phyloP scores from a whole-genome alignment of 2,113 vertebrate species.

The Platysternon megacephalum region DNA sequence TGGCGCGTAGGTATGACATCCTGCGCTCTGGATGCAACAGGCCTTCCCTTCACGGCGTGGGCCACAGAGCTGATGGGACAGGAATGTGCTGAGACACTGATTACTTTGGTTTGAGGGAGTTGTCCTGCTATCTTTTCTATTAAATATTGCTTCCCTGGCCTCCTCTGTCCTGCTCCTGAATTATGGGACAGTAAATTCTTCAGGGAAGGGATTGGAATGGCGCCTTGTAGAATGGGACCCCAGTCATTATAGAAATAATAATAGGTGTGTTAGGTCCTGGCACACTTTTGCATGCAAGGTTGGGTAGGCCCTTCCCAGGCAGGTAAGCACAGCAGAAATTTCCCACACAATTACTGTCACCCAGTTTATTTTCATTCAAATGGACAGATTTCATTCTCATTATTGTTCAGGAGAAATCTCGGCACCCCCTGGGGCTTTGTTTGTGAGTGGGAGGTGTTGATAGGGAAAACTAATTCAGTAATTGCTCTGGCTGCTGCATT shows the following conservation, averaged over 20 bases:
- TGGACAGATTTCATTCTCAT: background rate
- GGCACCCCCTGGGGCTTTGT: constrained; percentile 1
- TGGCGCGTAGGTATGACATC: too few species aligned
- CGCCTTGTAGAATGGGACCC: background rate
- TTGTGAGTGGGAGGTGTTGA: constrained; percentile 20
- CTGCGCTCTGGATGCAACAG: background rate
- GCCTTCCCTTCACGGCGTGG: background rate
- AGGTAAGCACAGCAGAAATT: constrained; percentile 38
- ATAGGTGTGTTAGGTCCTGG: background rate
- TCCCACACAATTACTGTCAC: constrained; percentile 35
- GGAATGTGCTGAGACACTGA: background rate
- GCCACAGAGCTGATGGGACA: background rate
- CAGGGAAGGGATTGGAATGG: background rate
- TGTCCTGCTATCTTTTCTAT: background rate
- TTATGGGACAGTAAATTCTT: background rate
- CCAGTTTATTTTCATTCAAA: background rate
- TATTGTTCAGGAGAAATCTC: background rate
- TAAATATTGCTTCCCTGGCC: background rate
- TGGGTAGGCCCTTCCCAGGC: constrained; percentile 4
- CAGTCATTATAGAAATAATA: background rate
- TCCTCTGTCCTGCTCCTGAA: too few species aligned
- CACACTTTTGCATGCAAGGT: background rate
- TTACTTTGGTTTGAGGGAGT: background rate
- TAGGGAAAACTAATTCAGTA: background rate
- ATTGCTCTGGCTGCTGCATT: constrained; percentile 10